Base-by-base conservation (phyloP, 2,888 invertebrate species). In the Drosophila paramelanica region DNA sequence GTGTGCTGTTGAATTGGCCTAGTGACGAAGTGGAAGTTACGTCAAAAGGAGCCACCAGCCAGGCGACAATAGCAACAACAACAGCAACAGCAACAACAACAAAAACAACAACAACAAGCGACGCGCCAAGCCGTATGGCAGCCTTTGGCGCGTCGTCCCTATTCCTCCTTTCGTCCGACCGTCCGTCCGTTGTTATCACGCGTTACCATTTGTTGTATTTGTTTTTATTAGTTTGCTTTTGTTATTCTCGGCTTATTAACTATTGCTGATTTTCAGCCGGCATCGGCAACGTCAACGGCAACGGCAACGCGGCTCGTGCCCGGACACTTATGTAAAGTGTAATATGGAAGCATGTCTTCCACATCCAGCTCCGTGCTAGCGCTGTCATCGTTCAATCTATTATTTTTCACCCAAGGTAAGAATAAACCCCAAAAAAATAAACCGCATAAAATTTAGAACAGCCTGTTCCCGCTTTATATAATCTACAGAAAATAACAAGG, bases 331-430 rank as follows among this genome's bases (percentile, higher is more conserved):
- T 84, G 77, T 80, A 87, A 76, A 90, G 83, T 81, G 89, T 91
- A 91, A 90, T 92, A 90, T 92, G 92, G 91, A 90, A 92, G 90
- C 88, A 92, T 92, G 91, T 92, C 92, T 91, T 92, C 91, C 90
- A 90, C 88, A 78, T 76, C 89, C 70, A 89, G 88, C 90, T 91
- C 90, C 84, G 91, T 91, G 89, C 91, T 92, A 89, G 91, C 92
- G 89, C 89, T 92, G 88, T 92, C 92, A 89, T 92, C 92, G 79
- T 92, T 92, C 86, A 92, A 92, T 90, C 81, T 92, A 90, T 91
- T 92, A 89, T 92, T 92, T 91, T 90, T 92, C 84, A 92, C 92
- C 83, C 92, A 92, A 92, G 92, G 92, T 92, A 92, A 88, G 50
- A 6, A 5, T 23, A 25, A n/a, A 20, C 33, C 41, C 25, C 36